These are phyloP conservation scores for Pangasius mekongensis DNA, from an alignment of 2,797 vertebrate species.

Conservation along the genomic window DNA sequence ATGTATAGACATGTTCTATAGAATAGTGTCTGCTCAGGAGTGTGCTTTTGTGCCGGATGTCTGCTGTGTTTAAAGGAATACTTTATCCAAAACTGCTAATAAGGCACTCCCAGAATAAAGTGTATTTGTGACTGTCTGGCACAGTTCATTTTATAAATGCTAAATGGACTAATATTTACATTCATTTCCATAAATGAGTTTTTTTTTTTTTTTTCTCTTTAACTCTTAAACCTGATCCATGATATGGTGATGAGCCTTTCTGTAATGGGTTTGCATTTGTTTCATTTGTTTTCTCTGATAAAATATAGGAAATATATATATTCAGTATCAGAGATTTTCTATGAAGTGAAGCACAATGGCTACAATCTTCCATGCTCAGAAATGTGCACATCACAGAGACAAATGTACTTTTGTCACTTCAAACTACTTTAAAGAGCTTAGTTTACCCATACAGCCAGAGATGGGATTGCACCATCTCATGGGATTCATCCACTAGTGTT, in stretches of 20 bases:
- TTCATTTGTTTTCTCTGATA: slow-evolving; percentile 20
- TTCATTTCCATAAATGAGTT: neutral
- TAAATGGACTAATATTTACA: neutral
- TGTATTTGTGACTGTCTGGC: neutral
- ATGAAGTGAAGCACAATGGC: neutral
- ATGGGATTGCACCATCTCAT: neutral
- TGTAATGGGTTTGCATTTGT: neutral
- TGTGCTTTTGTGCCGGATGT: slow-evolving; percentile 1
- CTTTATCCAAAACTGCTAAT: slow-evolving; percentile 3
- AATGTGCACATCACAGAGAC: neutral
- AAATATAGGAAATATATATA: slow-evolving; percentile 37
- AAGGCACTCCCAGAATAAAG: neutral
- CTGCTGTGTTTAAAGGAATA: neutral
- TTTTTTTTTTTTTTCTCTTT: slow-evolving; percentile 15
- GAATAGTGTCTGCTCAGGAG: slow-evolving; percentile 35
- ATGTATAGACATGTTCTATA: slow-evolving; percentile 54
- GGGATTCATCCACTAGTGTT: neutral
- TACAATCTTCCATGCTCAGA: neutral
- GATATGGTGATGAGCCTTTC: neutral
- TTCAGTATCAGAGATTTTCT: slow-evolving; percentile 7
- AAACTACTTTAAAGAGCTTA: neutral
- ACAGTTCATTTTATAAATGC: neutral
- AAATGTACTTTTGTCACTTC: neutral
- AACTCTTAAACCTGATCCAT: neutral
- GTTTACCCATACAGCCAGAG: neutral